Evolutionary conservation across 2,113 vertebrate species (phyloP).

Genomic region (Halcyon senegalensis): DNA sequence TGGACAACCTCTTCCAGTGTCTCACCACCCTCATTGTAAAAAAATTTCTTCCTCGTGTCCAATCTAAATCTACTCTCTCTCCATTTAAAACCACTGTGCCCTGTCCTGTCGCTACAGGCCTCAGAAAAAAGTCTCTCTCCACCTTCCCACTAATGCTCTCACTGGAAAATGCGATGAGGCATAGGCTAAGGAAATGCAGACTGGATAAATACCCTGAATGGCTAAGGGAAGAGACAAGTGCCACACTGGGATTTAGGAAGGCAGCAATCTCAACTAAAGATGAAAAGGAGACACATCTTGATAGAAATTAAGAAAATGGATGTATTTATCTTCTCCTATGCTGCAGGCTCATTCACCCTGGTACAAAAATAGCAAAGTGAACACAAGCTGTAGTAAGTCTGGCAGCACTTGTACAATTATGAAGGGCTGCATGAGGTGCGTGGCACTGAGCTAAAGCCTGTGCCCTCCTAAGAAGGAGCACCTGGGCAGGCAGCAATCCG

Average conservation of each 20-base stretch:
- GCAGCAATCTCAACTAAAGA: not conserved
- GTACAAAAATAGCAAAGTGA: not conserved
- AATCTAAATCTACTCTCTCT: not conserved
- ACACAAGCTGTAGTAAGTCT: not conserved
- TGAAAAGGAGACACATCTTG: not conserved
- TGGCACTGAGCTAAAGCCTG: not conserved
- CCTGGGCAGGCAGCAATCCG: fast-evolving
- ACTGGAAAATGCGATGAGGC: not conserved
- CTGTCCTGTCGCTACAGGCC: not conserved
- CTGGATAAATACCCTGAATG: not conserved
- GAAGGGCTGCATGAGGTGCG: not conserved
- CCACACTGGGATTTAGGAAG: not conserved
- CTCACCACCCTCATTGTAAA: not conserved
- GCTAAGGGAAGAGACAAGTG: not conserved
- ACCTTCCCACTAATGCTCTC: not conserved
- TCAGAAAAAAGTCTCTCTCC: not conserved
- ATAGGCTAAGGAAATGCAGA: not conserved
- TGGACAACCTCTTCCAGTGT: not conserved
- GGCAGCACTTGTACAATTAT: fast-evolving
- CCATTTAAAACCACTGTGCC: not conserved
- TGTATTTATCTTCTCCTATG: fast-evolving
- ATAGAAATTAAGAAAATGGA: not conserved
- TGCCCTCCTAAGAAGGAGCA: not conserved
- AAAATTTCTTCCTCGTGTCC: not conserved
- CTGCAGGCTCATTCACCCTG: not conserved